These are phyloP conservation scores for Zelleria hepariella DNA, from an alignment of 2,888 invertebrate genomes.

Conservation along the genomic window DNA sequence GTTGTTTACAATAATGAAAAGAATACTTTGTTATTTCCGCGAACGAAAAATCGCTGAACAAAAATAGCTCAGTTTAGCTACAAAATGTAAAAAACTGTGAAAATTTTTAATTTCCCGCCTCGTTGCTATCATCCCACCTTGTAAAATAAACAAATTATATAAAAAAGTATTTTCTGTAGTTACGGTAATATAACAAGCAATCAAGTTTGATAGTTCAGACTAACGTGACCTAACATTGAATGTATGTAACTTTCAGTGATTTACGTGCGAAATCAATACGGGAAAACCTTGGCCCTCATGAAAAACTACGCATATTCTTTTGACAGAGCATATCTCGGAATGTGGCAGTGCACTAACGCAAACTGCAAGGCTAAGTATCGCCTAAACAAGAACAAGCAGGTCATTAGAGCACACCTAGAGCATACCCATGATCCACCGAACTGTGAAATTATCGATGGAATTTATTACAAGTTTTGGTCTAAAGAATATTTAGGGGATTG, in stretches of 20 bases:
- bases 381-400: constrained; percentile 12
- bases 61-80: no score
- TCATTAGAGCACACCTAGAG: constrained; percentile 9
- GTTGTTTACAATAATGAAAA: no score
- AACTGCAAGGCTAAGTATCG: not conserved
- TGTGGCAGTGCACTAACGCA: not conserved
- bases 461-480: constrained; percentile 18
- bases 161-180: no score
- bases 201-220: no score
- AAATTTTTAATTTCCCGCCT: no score
- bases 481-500: no score
- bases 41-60: no score
- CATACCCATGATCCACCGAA: constrained; percentile 19
- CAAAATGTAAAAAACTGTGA: no score
- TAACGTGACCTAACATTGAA: not conserved
- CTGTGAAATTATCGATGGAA: constrained; percentile 20
- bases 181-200: no score
- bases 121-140: no score
- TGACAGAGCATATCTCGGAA: not conserved
- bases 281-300: not conserved
- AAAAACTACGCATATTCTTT: not conserved
- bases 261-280: not conserved
- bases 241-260: not conserved
- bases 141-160: no score
- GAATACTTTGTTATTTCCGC: no score